Conservation (phyloP, 2,113 vertebrate genomes). For the Cyanoramphus novaezelandiae region DNA sequence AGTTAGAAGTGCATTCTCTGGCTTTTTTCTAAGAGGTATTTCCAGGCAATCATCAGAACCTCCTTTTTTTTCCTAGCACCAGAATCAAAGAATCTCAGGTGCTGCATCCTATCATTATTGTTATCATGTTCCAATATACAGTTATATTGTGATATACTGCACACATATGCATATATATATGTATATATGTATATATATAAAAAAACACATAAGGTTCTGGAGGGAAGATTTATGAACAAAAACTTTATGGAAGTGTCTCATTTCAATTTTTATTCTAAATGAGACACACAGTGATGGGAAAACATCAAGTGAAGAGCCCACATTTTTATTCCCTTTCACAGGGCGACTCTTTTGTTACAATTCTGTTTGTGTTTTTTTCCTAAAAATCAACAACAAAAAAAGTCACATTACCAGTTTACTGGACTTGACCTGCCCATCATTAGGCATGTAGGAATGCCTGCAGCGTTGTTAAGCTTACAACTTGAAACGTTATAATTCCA, state of each 20-base stretch:
- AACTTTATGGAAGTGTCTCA: background rate
- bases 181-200: background rate
- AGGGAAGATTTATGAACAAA: background rate
- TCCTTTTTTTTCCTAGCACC: background rate
- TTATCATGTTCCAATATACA: background rate
- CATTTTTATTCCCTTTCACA: background rate
- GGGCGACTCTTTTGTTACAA: background rate
- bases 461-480: background rate
- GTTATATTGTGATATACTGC: background rate
- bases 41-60: background rate
- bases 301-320: background rate
- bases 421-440: background rate
- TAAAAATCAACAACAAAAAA: background rate
- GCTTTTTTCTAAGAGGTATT: background rate
- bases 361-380: background rate
- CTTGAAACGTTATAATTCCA: background rate
- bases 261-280: background rate
- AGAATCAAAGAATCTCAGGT: background rate
- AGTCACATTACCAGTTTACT: background rate
- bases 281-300: background rate
- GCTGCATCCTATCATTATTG: background rate
- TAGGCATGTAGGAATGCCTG: background rate
- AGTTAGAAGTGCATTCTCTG: background rate
- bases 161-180: too few species aligned
- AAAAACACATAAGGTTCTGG: background rate